phyloP scores from a whole-genome alignment of 2,888 invertebrate species.

The Hydraecia micacea region DNA sequence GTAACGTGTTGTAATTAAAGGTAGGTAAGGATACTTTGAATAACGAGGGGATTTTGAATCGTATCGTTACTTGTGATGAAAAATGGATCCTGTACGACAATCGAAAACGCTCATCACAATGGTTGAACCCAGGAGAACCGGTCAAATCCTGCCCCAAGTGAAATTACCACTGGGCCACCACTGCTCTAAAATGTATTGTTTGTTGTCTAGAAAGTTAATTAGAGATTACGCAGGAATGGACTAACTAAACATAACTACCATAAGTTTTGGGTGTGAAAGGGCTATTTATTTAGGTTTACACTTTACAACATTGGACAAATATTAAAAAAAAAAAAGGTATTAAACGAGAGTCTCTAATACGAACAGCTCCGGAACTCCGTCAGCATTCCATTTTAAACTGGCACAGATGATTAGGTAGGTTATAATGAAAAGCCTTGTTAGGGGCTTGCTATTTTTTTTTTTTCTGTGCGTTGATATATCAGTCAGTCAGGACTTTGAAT shows the following conservation, averaged over 20 bases:
- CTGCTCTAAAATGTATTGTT: background rate
- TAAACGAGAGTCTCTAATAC: slow-evolving; percentile 1
- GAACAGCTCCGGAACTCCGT: background rate
- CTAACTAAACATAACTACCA: background rate
- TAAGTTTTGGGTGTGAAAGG: slow-evolving; percentile 3
- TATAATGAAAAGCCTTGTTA: slow-evolving; percentile 49
- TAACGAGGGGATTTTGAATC: background rate
- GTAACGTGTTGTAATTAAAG: too few relatives aligned
- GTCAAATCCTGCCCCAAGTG: background rate
- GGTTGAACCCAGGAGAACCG: background rate
- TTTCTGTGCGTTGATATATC: too few relatives aligned
- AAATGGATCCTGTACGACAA: background rate
- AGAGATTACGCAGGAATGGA: background rate
- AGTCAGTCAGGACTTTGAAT: too few relatives aligned
- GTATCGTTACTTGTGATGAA: background rate
- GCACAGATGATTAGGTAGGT: slow-evolving; percentile 34
- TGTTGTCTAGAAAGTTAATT: background rate
- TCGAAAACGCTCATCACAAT: background rate
- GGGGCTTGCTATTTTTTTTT: slow-evolving; percentile 1
- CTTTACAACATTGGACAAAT: background rate
- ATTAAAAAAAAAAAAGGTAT: slow-evolving; percentile 13
- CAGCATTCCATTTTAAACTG: slow-evolving; percentile 13
- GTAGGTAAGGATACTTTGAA: background rate
- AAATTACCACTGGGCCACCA: too few relatives aligned
- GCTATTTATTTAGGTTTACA: slow-evolving; percentile 39